Evolutionary conservation across 35 echinoderm and acorn worm genomes (phyloP), one percentile per base, ranked within the genome.

Genomic region (Nesometra sesokonis): DNA sequence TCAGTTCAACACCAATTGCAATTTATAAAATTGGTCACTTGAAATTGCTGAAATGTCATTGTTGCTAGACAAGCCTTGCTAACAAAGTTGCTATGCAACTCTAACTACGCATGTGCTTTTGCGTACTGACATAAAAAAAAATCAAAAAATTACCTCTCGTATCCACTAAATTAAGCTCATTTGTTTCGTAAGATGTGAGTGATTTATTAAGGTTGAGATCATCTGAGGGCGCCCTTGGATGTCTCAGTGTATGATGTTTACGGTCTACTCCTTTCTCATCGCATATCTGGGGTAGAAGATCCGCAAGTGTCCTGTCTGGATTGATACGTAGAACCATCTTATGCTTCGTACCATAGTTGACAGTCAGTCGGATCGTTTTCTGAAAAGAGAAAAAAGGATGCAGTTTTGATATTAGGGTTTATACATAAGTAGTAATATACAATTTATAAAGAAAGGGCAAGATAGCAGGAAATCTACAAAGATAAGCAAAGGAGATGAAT

Each of bases 251-350:
- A 32, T 90, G 82, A 13, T 84, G 81, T 27, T 78, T 35, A 27
- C 80, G 77, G 9, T 93, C 86, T 4, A 93, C 84, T 29, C 86
- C 91, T 47, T 89, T 85, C 86, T 97, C 91, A 33, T 97, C 89
- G 38, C 92, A 97, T 31, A 97, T 90, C 82, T 83, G 23, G 1
- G 91, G 91, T 19, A 97, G 46, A 32, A 97, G 82, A n/a, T 97
- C 91, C 35, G 36, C 31, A 15, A 97, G 78, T 17, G 88, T 78
- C 43, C 86, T 91, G 33, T 88, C 86, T 27, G 94, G 94, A 80
- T 93, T 93, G 36, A 93, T 87, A 8, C 94, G 88, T 7, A 97
- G 82, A 17, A 91, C 78, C 86, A 93, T 90, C 46, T 91, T 91
- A 80, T 93, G 91, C 32, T 87, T 93, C 78, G 89, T 97, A 3